These are phyloP conservation scores for Coluber constrictor DNA, from an alignment of 2,797 vertebrate genomes.

Conservation along the genomic window DNA sequence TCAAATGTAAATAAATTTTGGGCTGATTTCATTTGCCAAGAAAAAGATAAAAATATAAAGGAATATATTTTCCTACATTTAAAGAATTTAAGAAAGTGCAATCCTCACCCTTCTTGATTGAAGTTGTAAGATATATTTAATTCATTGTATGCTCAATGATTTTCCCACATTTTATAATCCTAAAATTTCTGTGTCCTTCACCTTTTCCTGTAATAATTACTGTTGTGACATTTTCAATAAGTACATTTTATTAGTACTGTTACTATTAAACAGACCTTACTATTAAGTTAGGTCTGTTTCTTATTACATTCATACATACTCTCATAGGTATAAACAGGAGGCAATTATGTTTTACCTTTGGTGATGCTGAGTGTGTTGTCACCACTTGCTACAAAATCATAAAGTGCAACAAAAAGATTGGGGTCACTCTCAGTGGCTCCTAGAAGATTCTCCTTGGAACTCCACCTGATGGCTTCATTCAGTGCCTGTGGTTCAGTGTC, in stretches of 20 bases:
- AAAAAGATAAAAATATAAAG: background rate
- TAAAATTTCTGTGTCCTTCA: background rate
- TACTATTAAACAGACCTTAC: background rate
- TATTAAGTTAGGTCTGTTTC: background rate
- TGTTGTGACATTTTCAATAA: background rate
- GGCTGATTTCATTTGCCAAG: background rate
- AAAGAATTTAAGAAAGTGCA: background rate
- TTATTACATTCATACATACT: background rate
- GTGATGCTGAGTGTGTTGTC: conserved; percentile 99
- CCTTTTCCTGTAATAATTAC: background rate
- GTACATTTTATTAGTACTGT: background rate
- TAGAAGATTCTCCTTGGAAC: conserved; percentile 97
- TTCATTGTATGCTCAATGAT: background rate
- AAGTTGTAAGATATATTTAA: background rate
- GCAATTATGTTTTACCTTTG: conserved; percentile 81
- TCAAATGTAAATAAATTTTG: background rate
- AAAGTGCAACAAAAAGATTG: conserved; percentile 99
- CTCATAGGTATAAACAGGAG: background rate
- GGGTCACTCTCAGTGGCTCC: conserved; percentile 96
- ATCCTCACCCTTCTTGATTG: background rate
- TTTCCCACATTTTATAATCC: background rate
- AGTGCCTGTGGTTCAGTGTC: conserved; percentile 85
- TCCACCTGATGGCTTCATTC: conserved; percentile 97
- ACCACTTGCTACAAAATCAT: conserved; percentile 98
- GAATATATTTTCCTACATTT: background rate